Conservation (phyloP, 2,888 invertebrate species). For the Drosophila macrothrix region DNA sequence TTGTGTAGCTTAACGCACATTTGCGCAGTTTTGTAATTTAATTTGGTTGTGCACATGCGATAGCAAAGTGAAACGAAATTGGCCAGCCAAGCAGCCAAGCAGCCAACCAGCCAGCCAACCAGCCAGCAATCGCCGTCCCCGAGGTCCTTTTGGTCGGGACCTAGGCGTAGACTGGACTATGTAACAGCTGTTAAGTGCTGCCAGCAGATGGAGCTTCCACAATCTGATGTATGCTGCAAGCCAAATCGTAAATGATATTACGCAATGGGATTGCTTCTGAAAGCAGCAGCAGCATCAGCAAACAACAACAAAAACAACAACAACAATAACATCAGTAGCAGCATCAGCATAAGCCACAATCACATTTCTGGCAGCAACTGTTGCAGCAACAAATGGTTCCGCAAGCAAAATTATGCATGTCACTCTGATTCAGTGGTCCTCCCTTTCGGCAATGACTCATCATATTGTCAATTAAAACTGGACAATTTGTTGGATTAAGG, state of each 20-base stretch:
- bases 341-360: conserved; percentile 4
- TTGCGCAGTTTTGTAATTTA: conserved; percentile 68
- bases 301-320: neutral
- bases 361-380: conserved; percentile 19
- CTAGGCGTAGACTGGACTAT: conserved; percentile 26
- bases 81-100: conserved; percentile 24
- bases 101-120: conserved; percentile 22
- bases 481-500: neutral
- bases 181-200: conserved; percentile 66
- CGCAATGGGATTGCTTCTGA: conserved; percentile 44
- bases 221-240: conserved; percentile 33
- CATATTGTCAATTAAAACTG: conserved; percentile 38
- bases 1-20: conserved; percentile 47
- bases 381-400: conserved; percentile 43
- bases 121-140: conserved; percentile 19
- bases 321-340: neutral
- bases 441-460: conserved; percentile 6
- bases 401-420: conserved; percentile 16
- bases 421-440: neutral
- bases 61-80: conserved; percentile 50
- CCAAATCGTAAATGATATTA: conserved; percentile 76
- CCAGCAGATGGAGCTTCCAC: conserved; percentile 46
- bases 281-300: neutral
- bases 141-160: conserved; percentile 13
- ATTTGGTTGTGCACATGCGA: conserved; percentile 58